A percentile compares a stretch with the other conserved stretches of the same genome.
These are phyloP conservation scores for Pyrrhura leucotis DNA, from an alignment of 2,797 vertebrate genomes.

Conservation along the genomic window DNA sequence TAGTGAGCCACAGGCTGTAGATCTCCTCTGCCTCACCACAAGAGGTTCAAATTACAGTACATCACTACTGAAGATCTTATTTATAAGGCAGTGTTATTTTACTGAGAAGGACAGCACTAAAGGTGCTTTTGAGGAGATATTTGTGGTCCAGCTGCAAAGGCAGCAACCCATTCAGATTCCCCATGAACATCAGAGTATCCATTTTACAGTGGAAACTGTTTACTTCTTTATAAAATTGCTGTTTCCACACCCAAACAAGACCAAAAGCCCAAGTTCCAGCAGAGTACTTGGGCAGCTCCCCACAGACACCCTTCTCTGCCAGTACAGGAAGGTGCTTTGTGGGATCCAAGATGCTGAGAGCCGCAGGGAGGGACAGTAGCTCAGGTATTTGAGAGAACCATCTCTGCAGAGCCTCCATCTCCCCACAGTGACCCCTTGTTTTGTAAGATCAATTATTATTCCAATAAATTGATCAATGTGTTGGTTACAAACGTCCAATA, in stretches of 20 bases:
- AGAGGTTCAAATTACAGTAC: not conserved
- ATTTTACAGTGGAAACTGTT: slow-evolving; percentile 23
- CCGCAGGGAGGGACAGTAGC: not conserved
- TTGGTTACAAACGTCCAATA: not conserved
- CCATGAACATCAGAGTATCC: not conserved
- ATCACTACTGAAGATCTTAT: slow-evolving; percentile 21
- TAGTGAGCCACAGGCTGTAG: rapidly evolving
- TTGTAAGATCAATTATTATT: not conserved
- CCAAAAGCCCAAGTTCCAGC: not conserved
- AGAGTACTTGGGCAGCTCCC: not conserved
- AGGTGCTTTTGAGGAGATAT: not conserved
- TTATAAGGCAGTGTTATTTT: slow-evolving; percentile 10
- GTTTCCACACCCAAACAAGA: not conserved
- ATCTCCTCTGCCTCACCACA: not conserved
- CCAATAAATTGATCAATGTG: not conserved
- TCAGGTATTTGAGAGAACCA: not conserved
- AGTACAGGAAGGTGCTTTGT: rapidly evolving
- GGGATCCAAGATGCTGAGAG: not conserved
- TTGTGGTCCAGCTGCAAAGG: not conserved
- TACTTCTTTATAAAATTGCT: slow-evolving; percentile 35
- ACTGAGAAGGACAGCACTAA: not conserved
- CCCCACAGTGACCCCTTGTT: rapidly evolving
- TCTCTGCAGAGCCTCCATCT: rapidly evolving
- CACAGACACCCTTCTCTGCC: rapidly evolving
- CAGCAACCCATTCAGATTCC: not conserved